A percentile compares a stretch with the other conserved stretches of the same genome.
These are phyloP conservation scores for Mus minutoides DNA, from an alignment of 2,797 vertebrate genomes.

Conservation along the genomic window DNA sequence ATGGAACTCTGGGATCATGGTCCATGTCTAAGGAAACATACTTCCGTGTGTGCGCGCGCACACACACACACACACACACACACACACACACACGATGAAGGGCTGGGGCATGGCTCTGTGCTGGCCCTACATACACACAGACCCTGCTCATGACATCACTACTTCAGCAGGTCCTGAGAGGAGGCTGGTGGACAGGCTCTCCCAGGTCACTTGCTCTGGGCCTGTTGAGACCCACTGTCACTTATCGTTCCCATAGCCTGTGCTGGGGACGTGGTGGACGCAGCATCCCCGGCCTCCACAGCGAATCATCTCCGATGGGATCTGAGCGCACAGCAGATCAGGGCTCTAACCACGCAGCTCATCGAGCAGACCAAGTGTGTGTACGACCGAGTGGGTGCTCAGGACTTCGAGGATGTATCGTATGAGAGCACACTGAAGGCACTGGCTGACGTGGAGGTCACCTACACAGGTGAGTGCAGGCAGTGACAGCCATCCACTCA, in stretches of 20 bases:
- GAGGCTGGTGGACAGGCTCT: too few species aligned
- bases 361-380: constrained; percentile 92
- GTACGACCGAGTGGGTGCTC: constrained; percentile 92
- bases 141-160: not conserved
- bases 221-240: not conserved
- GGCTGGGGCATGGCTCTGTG: not conserved
- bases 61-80: too few species aligned
- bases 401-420: constrained; percentile 88
- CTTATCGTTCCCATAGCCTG: not conserved
- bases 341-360: constrained; percentile 88
- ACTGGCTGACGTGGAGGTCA: constrained; percentile 94
- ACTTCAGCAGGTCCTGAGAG: not conserved
- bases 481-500: not conserved
- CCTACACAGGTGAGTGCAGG: constrained; percentile 89
- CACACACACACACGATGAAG: not conserved
- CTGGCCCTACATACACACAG: not conserved
- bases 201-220: too few species aligned
- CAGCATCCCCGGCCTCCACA: constrained; percentile 72
- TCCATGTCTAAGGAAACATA: not conserved
- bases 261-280: constrained; percentile 88
- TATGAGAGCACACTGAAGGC: constrained; percentile 94
- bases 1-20: not conserved
- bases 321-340: constrained; percentile 91
- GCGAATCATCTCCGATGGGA: constrained; percentile 93
- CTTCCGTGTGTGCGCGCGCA: too few species aligned